A percentile compares a stretch with the other conserved stretches of the same genome.
phyloP scores from a whole-genome alignment of 2,888 invertebrate genomes.

The Chrysopilus asiliformis region DNA sequence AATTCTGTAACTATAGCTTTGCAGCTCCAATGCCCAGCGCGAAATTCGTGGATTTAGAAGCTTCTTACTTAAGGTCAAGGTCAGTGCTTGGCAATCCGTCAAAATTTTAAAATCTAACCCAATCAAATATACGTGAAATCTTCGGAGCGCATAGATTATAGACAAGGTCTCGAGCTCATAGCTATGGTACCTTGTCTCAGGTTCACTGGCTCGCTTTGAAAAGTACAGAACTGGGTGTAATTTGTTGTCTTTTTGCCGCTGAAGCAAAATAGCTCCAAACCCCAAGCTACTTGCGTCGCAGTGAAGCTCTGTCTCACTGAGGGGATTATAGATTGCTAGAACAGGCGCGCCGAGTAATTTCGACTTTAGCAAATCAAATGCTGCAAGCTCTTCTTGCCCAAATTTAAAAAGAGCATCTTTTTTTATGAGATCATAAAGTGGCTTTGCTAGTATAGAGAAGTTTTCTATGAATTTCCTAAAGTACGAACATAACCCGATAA shows the following conservation, averaged over 20 bases:
- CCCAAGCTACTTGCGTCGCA: too few species aligned
- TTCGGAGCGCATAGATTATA: slow-evolving; percentile 18
- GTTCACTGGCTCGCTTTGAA: slow-evolving; percentile 18
- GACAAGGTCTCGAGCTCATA: slow-evolving; percentile 22
- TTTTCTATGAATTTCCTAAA: too few species aligned
- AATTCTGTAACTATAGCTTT: slow-evolving; percentile 15
- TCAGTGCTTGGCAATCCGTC: too few species aligned
- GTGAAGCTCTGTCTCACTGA: slow-evolving; percentile 18
- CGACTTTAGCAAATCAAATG: too few species aligned
- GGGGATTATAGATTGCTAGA: not conserved
- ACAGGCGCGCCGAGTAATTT: not conserved
- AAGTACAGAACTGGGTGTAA: slow-evolving; percentile 22
- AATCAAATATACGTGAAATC: too few species aligned
- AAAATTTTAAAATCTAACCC: slow-evolving; percentile 19
- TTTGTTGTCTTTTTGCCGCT: slow-evolving; percentile 14
- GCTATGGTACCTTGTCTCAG: slow-evolving; percentile 20
- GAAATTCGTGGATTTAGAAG: slow-evolving; percentile 15
- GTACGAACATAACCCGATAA: too few species aligned
- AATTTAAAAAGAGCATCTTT: too few species aligned
- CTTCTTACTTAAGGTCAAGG: slow-evolving; percentile 16
- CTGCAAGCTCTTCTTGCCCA: too few species aligned
- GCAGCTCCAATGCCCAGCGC: slow-evolving; percentile 14
- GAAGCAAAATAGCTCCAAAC: slow-evolving; percentile 20
- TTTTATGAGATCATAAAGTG: too few species aligned
- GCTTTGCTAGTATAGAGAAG: too few species aligned